Evolutionary conservation across 2,888 invertebrate species (phyloP).

Genomic region (Blera fallax): DNA sequence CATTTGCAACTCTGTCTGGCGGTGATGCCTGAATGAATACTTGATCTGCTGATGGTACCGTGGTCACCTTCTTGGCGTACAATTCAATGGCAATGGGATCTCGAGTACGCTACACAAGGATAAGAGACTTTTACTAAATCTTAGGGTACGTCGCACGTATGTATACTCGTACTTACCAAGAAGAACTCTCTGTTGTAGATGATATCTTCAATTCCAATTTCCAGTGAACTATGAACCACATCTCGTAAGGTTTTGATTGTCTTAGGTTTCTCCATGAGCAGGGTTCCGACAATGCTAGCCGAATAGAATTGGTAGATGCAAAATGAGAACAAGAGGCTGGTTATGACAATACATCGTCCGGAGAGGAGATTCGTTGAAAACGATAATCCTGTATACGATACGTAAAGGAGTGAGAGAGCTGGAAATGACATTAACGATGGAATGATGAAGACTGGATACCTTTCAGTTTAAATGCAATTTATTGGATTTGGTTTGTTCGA

Average conservation of each 20-base stretch:
- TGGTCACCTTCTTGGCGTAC: slow-evolving; percentile 84
- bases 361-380: slow-evolving; percentile 81
- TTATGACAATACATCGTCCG: slow-evolving; percentile 83
- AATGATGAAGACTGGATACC: background rate
- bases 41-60: slow-evolving; percentile 73
- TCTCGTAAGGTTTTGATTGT: slow-evolving; percentile 85
- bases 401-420: background rate
- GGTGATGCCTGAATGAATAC: slow-evolving; percentile 8
- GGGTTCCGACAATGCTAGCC: slow-evolving; percentile 86
- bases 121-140: slow-evolving; percentile 5
- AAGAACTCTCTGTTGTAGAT: slow-evolving; percentile 86
- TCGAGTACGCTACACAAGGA: slow-evolving; percentile 84
- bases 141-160: background rate
- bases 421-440: background rate
- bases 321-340: slow-evolving; percentile 84
- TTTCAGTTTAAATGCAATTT: slow-evolving; percentile 6
- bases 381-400: slow-evolving; percentile 74
- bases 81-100: slow-evolving; percentile 85
- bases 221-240: slow-evolving; percentile 84
- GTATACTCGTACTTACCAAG: slow-evolving; percentile 81
- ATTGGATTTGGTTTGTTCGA: background rate
- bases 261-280: slow-evolving; percentile 85
- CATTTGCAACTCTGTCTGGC: slow-evolving; percentile 1
- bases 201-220: slow-evolving; percentile 85
- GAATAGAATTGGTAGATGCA: slow-evolving; percentile 88